Evolutionary conservation across 2,113 vertebrate genomes (phyloP).

Genomic region (Callorhinus ursinus): DNA sequence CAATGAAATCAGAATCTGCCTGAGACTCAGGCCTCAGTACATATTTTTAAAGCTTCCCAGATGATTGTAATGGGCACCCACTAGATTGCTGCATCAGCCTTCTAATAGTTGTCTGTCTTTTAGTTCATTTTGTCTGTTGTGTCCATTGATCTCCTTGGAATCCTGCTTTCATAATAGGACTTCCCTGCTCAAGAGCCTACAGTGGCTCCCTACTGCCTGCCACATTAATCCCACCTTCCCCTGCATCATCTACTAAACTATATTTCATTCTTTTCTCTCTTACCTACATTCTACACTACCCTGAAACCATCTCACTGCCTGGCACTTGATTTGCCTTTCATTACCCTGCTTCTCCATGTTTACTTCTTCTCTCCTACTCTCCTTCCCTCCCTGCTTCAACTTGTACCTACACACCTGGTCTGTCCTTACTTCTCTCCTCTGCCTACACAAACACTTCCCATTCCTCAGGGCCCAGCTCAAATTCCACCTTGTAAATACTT

Average conservation of each 20-base stretch:
- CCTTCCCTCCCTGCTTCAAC: neutral
- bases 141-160: neutral
- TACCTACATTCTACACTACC: neutral
- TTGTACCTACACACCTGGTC: neutral
- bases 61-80: neutral
- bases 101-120: neutral
- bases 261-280: neutral
- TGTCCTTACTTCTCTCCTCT: neutral
- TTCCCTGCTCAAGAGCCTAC: neutral
- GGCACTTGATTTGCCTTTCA: neutral
- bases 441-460: neutral
- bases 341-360: neutral
- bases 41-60: neutral
- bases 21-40: neutral
- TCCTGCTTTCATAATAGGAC: neutral
- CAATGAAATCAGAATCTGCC: neutral
- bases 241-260: neutral
- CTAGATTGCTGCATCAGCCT: neutral
- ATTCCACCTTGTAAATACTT: neutral
- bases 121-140: neutral
- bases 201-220: neutral
- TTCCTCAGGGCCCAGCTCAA: neutral
- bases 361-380: neutral
- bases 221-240: neutral
- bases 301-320: neutral